These are phyloP conservation scores for Rhineura floridana DNA, from an alignment of 2,113 vertebrate species.

Conservation along the genomic window DNA sequence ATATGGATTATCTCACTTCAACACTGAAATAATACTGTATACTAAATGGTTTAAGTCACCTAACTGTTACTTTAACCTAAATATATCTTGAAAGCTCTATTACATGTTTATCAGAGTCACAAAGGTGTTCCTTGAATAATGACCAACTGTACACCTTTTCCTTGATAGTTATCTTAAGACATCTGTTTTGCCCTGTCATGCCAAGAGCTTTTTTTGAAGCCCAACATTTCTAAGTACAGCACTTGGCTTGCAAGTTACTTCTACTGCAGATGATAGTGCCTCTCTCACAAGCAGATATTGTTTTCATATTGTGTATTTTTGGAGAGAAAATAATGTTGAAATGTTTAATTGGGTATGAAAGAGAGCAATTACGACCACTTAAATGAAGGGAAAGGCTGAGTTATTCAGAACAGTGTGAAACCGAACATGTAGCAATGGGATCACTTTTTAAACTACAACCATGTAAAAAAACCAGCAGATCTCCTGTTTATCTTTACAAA, in stretches of 20 bases:
- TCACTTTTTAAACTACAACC: slow-evolving; percentile 15
- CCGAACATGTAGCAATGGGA: background rate
- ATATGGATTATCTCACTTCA: slow-evolving; percentile 8
- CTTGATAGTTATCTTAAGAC: slow-evolving; percentile 73
- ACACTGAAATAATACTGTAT: background rate
- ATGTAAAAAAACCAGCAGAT: background rate
- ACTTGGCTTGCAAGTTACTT: slow-evolving; percentile 64
- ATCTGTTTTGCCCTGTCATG: slow-evolving; percentile 74
- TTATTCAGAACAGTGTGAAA: slow-evolving; percentile 6
- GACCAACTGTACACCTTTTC: slow-evolving; percentile 71
- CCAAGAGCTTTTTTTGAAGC: slow-evolving; percentile 65
- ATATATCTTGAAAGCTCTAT: slow-evolving; percentile 50
- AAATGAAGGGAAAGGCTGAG: slow-evolving; percentile 7
- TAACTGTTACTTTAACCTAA: slow-evolving; percentile 64
- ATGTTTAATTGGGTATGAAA: slow-evolving; percentile 33
- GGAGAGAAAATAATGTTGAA: slow-evolving; percentile 9
- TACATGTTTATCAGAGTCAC: slow-evolving; percentile 64
- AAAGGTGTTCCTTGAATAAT: slow-evolving; percentile 69
- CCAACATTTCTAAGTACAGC: slow-evolving; percentile 57
- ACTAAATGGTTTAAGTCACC: slow-evolving; percentile 2
- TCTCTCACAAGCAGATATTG: background rate
- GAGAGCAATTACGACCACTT: slow-evolving; percentile 29
- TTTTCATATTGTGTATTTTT: slow-evolving; percentile 37
- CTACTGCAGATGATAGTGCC: slow-evolving; percentile 17
- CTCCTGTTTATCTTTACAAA: background rate